Percentiles rank a stretch among this genome's conserved stretches.
phyloP scores from a whole-genome alignment of 2,888 invertebrate species.

The Abscondita cerata region DNA sequence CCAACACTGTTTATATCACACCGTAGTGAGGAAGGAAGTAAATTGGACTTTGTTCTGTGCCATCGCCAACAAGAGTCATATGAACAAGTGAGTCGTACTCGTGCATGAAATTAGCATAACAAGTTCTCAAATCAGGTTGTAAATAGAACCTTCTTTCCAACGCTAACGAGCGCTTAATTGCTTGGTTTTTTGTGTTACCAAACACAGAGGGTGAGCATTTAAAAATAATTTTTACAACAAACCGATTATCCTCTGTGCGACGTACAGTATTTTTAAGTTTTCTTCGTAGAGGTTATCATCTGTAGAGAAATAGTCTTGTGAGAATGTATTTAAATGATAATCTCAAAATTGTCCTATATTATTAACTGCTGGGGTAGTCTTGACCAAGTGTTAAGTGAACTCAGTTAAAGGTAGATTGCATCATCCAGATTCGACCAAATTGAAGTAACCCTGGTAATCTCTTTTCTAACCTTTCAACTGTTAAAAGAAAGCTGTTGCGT shows the following conservation, averaged over 20 bases:
- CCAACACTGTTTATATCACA: not conserved
- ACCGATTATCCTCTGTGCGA: not conserved
- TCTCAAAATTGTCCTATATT: too few relatives aligned
- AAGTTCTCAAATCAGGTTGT: not conserved
- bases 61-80: not conserved
- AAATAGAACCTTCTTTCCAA: not conserved
- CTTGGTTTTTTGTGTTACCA: not conserved
- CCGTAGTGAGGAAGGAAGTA: not conserved
- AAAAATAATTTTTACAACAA: not conserved
- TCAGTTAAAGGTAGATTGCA: not conserved
- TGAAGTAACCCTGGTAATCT: not conserved
- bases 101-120: not conserved
- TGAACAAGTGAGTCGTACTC: not conserved
- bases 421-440: too few relatives aligned
- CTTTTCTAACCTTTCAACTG: not conserved
- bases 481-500: not conserved
- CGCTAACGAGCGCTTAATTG: not conserved
- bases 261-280: not conserved
- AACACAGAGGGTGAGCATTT: not conserved
- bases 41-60: constrained; percentile 8
- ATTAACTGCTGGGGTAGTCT: too few relatives aligned
- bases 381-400: not conserved
- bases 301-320: not conserved
- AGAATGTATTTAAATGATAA: too few relatives aligned
- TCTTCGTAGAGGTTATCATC: not conserved